Base-by-base conservation (phyloP, 2,888 invertebrate genomes). In the Ormyrus pomaceus region DNA sequence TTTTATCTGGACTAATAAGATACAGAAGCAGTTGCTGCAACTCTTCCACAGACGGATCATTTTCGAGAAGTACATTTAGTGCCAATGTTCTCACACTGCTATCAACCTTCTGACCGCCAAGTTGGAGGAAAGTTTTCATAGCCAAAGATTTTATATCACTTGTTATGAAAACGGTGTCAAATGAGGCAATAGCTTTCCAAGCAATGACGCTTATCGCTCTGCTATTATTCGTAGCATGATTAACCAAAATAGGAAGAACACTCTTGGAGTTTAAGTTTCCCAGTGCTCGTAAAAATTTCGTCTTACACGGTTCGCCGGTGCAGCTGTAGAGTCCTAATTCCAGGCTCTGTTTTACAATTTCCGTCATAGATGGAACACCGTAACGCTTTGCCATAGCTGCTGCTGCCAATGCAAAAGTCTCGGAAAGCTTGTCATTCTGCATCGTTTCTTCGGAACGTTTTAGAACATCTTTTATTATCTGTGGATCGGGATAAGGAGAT, bases 71-170 rank as follows among this genome's bases (percentile, higher is more conserved):
- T 8, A 96, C 91, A 85, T 96, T 95, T n/a, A 94, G 88, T 0
- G 96, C 95, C 72, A 95, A 85, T 0, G 94, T 94, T 85, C 96
- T 92, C 0, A 94, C 93, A 82, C 95, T 95, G 51, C 95, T 94
- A 86, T 94, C 94, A 65, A 91, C 92, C 81, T 91, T 91, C 0
- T 87, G 84, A 46, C 91, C 92, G 19, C 91, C 91, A 1, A 92
- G 86, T 87, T 95, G 94, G 84, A 93, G 94, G 85, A 94, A 94
- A 1, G 94, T 92, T 70, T 90, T 91, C n/a, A 91, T 88, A 0
- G 94, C 93, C 0, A 89, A 86, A 71, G 86, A 88, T 55, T 93
- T 91, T 46, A 94, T 91, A 5, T 90, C 85, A 5, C 83, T 73
- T 2, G 89, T 89, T 34, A 91, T 87, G 51, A 86, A 84, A 1